Base-by-base conservation (phyloP, 2,888 invertebrate species). In the Spodoptera exigua region DNA sequence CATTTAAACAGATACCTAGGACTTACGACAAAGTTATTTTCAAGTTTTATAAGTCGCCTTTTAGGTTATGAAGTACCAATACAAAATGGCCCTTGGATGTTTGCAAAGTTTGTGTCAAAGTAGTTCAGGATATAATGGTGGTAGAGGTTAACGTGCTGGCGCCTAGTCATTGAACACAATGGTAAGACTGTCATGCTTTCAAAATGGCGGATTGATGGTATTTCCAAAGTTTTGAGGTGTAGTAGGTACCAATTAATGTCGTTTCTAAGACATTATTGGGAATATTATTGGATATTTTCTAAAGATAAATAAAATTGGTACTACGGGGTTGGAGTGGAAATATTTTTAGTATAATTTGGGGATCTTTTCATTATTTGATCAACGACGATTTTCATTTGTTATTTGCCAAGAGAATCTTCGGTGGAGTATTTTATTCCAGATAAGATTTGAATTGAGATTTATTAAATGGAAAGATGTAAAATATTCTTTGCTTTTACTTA, bases 181-280 rank as follows among this genome's bases (percentile, higher is more conserved):
- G 46, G 11, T 12, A 39, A 44, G 21, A 39, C 45, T 13, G 35
- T 34, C 32, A 21, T 51, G 17, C 41, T 56, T 53, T 37, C n/a
- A 43, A 65, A 49, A 66, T 66, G 54, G 37, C n/a, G 18, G 16
- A 46, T 59, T 65, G 35, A 37, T 46, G 37, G n/a, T 27, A 66
- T 60, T 45, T 53, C 9, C 18, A 32, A 66, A 66, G 60, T 66
- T 66, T 60, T n/a, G 10, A 10, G 60, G 45, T 36, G 12, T n/a
- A 39, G 52, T 53, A 18, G 14, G 52, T 53, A 18, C 13, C 37
- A 35, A 34, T 35, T 35, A 44, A 21, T 16, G 27, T 32, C 35
- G 44, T 53, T 12, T 45, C 7, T 11, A 3, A 18, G n/a, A 44
- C 39, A 40, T 9, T 41, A 14, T n/a, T 21, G 48, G 27, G 27